These are phyloP conservation scores for Bombus confusus DNA, from an alignment of 1,140 invertebrate species.

Conservation along the genomic window DNA sequence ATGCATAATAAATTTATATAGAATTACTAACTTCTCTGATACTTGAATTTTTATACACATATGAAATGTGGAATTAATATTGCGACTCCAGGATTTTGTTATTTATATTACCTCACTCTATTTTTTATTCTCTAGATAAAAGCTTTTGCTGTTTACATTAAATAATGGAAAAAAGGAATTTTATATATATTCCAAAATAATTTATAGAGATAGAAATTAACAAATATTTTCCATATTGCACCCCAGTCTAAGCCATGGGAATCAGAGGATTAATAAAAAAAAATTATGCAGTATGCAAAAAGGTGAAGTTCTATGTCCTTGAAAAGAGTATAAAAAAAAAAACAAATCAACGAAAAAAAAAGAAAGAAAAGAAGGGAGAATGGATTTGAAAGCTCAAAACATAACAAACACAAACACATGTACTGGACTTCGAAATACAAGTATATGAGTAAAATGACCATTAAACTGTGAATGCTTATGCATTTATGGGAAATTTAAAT, in stretches of 20 bases:
- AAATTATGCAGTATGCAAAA: neutral
- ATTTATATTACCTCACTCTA: neutral
- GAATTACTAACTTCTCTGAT: no score
- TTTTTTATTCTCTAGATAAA: neutral
- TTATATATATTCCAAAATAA: neutral
- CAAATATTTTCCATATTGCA: neutral
- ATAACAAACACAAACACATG: conserved; percentile 30
- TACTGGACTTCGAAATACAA: conserved; percentile 28
- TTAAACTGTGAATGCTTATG: neutral
- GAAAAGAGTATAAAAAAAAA: neutral
- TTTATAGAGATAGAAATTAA: neutral
- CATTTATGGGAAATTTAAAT: neutral
- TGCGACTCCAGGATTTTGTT: neutral
- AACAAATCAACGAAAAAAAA: neutral
- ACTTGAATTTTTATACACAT: no score
- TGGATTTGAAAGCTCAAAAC: neutral
- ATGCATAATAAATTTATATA: neutral
- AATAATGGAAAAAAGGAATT: neutral
- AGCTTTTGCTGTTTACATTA: neutral
- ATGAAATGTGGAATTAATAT: neutral
- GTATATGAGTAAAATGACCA: neutral
- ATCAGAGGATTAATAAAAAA: neutral
- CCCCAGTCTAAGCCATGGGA: neutral
- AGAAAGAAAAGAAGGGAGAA: neutral
- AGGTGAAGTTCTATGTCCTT: neutral